Conservation (phyloP, 2,888 invertebrate genomes). For the Ametastegia equiseti region DNA sequence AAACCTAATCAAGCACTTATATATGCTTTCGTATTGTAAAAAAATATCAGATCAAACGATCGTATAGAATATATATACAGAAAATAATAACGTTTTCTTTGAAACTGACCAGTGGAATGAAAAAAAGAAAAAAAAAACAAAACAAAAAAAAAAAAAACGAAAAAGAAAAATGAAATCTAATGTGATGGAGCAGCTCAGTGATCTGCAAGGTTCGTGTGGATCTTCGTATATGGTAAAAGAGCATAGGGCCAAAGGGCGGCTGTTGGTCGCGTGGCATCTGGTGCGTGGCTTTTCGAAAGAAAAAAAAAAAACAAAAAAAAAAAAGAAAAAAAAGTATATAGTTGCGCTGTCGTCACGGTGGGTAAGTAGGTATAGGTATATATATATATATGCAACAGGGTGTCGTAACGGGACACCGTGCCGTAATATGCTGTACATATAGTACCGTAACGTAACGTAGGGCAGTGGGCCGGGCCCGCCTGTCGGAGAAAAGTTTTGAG, state of each 20-base stretch:
- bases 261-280: constrained; percentile 42
- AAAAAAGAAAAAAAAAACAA: too few relatives aligned
- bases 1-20: too few relatives aligned
- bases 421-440: too few relatives aligned
- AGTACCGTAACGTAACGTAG: too few relatives aligned
- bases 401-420: constrained; percentile 42
- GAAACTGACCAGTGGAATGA: neutral
- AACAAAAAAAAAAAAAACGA: too few relatives aligned
- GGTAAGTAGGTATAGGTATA: too few relatives aligned
- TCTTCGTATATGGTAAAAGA: neutral
- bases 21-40: too few relatives aligned
- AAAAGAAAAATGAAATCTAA: neutral
- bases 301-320: neutral
- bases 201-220: neutral
- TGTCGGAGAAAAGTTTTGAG: neutral
- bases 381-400: constrained; percentile 27
- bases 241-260: neutral
- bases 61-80: neutral
- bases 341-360: constrained; percentile 34
- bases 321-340: neutral
- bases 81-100: too few relatives aligned
- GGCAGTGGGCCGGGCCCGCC: too few relatives aligned
- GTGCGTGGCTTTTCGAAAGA: neutral
- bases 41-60: too few relatives aligned
- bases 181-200: constrained; percentile 1